These are phyloP conservation scores for Buphagus erythrorhynchus DNA, from an alignment of 2,797 vertebrate species.

Conservation along the genomic window DNA sequence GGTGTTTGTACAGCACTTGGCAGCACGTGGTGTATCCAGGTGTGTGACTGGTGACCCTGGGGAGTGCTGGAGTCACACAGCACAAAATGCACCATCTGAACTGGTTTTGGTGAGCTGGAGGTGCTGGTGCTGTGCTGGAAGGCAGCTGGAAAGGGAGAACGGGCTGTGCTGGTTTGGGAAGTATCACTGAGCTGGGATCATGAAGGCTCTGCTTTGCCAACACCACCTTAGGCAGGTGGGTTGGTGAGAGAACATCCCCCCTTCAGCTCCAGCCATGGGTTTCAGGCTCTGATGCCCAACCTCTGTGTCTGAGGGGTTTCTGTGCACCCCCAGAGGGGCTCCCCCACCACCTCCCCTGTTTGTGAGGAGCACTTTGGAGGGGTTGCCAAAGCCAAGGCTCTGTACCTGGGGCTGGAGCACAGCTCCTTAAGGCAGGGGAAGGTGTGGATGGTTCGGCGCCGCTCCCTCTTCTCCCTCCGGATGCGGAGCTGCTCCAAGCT, in stretches of 20 bases:
- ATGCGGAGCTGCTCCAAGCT: conserved; percentile 90
- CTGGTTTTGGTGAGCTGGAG: background rate
- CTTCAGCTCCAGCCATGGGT: background rate
- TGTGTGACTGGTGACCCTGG: background rate
- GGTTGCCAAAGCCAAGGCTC: background rate
- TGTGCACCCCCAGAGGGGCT: background rate
- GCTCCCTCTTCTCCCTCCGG: conserved; percentile 89
- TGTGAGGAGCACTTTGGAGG: background rate
- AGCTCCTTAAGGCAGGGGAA: conserved; percentile 96
- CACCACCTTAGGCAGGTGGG: fast-evolving
- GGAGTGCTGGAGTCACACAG: background rate
- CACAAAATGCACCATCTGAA: background rate
- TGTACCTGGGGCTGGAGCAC: conserved; percentile 86
- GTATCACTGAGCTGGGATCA: background rate
- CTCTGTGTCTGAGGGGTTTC: background rate
- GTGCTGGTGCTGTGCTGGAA: background rate
- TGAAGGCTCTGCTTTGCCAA: background rate
- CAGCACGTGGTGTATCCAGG: fast-evolving
- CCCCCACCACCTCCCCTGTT: background rate
- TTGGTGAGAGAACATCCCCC: background rate
- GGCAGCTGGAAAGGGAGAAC: background rate
- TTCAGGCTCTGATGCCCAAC: background rate
- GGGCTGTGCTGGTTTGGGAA: background rate
- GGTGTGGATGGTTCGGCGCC: conserved; percentile 92
- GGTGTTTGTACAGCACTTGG: background rate